Evolutionary conservation across 1,140 invertebrate genomes (phyloP).

Genomic region (Agraylea sexmaculata): DNA sequence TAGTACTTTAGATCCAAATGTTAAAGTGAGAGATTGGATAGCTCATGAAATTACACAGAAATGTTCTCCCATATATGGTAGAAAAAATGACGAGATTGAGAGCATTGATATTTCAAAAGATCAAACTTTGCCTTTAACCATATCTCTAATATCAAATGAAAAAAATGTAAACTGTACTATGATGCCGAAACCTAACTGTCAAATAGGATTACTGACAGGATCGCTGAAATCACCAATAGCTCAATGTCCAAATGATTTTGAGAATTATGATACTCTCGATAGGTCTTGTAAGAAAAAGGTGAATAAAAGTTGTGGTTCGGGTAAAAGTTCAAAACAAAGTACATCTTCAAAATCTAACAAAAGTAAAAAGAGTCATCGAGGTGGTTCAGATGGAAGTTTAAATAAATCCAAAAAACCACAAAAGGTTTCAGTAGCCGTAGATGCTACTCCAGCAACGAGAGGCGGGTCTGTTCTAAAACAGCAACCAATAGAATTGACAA

Average conservation of each 20-base stretch:
- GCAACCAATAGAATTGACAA: slow-evolving; percentile 59
- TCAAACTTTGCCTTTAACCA: too few species aligned
- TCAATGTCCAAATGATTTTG: too few species aligned
- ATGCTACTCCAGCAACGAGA: slow-evolving; percentile 59
- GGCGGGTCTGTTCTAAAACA: slow-evolving; percentile 59
- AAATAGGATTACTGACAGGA: slow-evolving; percentile 18
- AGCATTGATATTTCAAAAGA: too few species aligned
- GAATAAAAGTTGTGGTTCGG: too few species aligned
- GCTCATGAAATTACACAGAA: slow-evolving; percentile 59
- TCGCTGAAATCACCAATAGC: slow-evolving; percentile 17
- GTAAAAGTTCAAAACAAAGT: slow-evolving; percentile 18
- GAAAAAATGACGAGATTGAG: slow-evolving; percentile 38
- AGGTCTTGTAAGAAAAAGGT: too few species aligned
- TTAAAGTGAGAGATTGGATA: slow-evolving; percentile 77
- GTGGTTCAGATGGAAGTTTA: slow-evolving; percentile 22
- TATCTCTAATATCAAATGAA: too few species aligned
- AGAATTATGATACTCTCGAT: too few species aligned
- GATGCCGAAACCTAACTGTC: slow-evolving; percentile 19
- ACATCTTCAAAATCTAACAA: slow-evolving; percentile 30
- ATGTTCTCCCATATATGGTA: slow-evolving; percentile 52
- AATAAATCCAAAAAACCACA: slow-evolving; percentile 38
- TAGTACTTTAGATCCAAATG: slow-evolving; percentile 71
- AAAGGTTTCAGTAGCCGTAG: slow-evolving; percentile 61
- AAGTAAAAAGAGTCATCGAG: slow-evolving; percentile 33
- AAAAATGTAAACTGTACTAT: slow-evolving; percentile 7